These are phyloP conservation scores for Herminia tarsipennalis DNA, from an alignment of 2,888 invertebrate species.

Conservation along the genomic window DNA sequence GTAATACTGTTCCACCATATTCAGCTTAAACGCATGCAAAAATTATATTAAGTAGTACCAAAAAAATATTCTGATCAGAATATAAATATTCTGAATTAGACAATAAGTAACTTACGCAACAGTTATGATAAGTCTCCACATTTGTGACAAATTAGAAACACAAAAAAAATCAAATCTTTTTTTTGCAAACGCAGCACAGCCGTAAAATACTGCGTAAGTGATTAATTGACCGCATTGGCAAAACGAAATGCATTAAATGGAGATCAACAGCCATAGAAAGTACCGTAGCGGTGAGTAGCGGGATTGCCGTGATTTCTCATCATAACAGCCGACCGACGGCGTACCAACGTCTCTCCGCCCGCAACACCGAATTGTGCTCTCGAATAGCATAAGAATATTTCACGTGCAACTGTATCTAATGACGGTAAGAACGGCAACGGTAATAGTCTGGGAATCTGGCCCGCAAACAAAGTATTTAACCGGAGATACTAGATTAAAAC, in stretches of 20 bases:
- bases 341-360: slow-evolving; percentile 40
- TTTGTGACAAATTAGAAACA: too few relatives aligned
- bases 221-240: slow-evolving; percentile 77
- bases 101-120: too few relatives aligned
- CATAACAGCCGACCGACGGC: slow-evolving; percentile 46
- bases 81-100: too few relatives aligned
- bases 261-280: slow-evolving; percentile 74
- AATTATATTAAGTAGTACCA: too few relatives aligned
- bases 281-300: slow-evolving; percentile 82
- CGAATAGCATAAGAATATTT: slow-evolving; percentile 74
- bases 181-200: slow-evolving; percentile 48
- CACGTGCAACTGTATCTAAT: slow-evolving; percentile 80
- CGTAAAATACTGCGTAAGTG: slow-evolving; percentile 55
- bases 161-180: too few relatives aligned
- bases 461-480: slow-evolving; percentile 67
- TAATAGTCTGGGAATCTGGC: slow-evolving; percentile 79
- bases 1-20: too few relatives aligned
- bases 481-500: slow-evolving; percentile 72
- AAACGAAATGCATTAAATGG: slow-evolving; percentile 78
- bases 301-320: slow-evolving; percentile 77
- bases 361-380: slow-evolving; percentile 76
- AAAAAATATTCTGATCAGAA: too few relatives aligned
- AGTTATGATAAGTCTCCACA: too few relatives aligned
- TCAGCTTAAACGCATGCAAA: too few relatives aligned
- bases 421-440: slow-evolving; percentile 62